Conservation (phyloP, 2,113 vertebrate species). For the Aldabrachelys gigantea region DNA sequence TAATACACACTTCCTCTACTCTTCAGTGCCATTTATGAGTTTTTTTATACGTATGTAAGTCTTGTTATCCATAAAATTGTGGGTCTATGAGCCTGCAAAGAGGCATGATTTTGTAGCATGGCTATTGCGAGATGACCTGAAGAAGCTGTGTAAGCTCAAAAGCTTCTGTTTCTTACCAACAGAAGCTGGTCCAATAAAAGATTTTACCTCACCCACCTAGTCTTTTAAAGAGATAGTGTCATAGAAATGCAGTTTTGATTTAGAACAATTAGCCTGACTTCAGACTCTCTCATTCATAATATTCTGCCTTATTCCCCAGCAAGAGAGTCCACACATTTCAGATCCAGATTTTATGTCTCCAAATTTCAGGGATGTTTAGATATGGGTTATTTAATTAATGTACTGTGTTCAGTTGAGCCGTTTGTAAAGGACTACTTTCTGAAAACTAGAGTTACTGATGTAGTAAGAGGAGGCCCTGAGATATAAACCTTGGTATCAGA, state of each 20-base stretch:
- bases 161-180: background rate
- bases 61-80: slow-evolving; percentile 46
- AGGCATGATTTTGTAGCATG: slow-evolving; percentile 28
- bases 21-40: background rate
- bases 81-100: slow-evolving; percentile 36
- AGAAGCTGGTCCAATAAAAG: background rate
- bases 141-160: background rate
- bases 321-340: background rate
- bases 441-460: background rate
- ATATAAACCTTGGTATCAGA: too few species aligned
- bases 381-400: background rate
- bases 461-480: too few species aligned
- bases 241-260: slow-evolving; percentile 54
- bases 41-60: background rate
- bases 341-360: background rate
- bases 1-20: background rate
- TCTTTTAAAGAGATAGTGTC: slow-evolving; percentile 33
- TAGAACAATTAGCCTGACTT: slow-evolving; percentile 26
- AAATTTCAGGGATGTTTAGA: slow-evolving; percentile 35
- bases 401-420: slow-evolving; percentile 23
- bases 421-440: background rate
- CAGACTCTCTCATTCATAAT: too few species aligned
- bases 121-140: slow-evolving; percentile 25
- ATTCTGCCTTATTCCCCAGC: too few species aligned
- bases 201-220: background rate